Percentiles rank a stretch among this genome's conserved stretches.
phyloP scores from a whole-genome alignment of 2,797 vertebrate species.

The Dryobates pubescens region DNA sequence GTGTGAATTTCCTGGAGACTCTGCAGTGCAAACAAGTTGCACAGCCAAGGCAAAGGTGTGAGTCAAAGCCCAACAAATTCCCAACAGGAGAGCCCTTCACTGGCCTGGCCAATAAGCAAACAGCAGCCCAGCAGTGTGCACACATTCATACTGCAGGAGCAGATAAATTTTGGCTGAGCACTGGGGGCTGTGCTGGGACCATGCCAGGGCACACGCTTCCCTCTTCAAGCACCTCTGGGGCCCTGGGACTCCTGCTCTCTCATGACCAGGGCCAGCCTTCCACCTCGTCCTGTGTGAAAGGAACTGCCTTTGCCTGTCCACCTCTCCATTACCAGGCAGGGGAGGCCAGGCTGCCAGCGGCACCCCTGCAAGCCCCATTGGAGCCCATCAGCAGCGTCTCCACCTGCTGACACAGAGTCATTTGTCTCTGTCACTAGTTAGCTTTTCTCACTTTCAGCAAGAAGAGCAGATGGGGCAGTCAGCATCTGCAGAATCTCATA shows the following conservation, averaged over 20 bases:
- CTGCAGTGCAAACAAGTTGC: not conserved
- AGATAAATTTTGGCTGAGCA: not conserved
- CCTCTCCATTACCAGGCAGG: accelerated
- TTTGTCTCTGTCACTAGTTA: not conserved
- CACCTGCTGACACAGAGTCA: accelerated
- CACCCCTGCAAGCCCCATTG: accelerated
- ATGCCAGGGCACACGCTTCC: accelerated
- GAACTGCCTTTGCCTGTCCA: not conserved
- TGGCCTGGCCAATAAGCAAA: accelerated
- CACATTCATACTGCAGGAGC: accelerated
- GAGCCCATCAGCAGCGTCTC: not conserved
- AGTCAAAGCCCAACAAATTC: not conserved
- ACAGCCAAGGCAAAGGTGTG: not conserved
- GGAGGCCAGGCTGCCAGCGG: not conserved
- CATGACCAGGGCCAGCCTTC: no score
- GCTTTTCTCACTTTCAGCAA: not conserved
- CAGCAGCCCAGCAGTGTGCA: not conserved
- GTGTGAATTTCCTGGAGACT: not conserved
- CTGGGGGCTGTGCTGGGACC: accelerated
- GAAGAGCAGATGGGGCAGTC: slow-evolving; percentile 11
- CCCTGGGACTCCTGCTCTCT: accelerated
- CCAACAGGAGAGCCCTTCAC: not conserved
- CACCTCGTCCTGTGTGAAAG: not conserved
- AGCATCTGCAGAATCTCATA: not conserved
- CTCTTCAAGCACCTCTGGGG: accelerated